Percentiles rank a stretch among this genome's conserved stretches.
Conservation (phyloP, 2,113 vertebrate genomes). For the Patagioenas fasciata region DNA sequence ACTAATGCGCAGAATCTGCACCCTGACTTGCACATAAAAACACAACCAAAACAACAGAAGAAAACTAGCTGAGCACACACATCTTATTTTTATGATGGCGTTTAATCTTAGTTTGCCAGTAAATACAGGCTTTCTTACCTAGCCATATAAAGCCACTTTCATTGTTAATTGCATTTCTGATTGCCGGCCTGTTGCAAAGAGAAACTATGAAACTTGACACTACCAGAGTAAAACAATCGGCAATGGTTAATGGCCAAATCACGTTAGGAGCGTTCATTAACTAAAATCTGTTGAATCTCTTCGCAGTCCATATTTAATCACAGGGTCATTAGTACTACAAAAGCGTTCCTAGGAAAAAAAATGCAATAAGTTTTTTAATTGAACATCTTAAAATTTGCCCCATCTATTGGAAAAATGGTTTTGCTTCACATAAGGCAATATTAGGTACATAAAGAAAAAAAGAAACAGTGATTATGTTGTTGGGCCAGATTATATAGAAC, state of each 20-base stretch:
- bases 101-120: slow-evolving; percentile 75
- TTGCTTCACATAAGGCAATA: not conserved
- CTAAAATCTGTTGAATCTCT: slow-evolving; percentile 37
- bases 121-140: slow-evolving; percentile 56
- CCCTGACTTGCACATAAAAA: slow-evolving; percentile 73
- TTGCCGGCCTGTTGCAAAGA: slow-evolving; percentile 37
- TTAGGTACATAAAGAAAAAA: slow-evolving; percentile 23
- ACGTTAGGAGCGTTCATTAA: slow-evolving; percentile 30
- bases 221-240: slow-evolving; percentile 43
- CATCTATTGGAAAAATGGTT: not conserved
- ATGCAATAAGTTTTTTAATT: not conserved
- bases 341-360: not conserved
- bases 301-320: slow-evolving; percentile 24
- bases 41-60: slow-evolving; percentile 52
- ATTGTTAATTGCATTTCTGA: slow-evolving; percentile 55
- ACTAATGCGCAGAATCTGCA: slow-evolving; percentile 73
- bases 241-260: slow-evolving; percentile 34
- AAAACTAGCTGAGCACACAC: slow-evolving; percentile 43
- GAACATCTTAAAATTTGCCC: slow-evolving; percentile 15
- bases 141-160: slow-evolving; percentile 19
- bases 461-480: slow-evolving; percentile 53
- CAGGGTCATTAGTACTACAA: slow-evolving; percentile 15
- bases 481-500: slow-evolving; percentile 68
- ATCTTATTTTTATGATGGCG: slow-evolving; percentile 67
- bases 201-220: not conserved